Base-by-base conservation (phyloP, 2,888 invertebrate species). In the Pristionchus mayeri region DNA sequence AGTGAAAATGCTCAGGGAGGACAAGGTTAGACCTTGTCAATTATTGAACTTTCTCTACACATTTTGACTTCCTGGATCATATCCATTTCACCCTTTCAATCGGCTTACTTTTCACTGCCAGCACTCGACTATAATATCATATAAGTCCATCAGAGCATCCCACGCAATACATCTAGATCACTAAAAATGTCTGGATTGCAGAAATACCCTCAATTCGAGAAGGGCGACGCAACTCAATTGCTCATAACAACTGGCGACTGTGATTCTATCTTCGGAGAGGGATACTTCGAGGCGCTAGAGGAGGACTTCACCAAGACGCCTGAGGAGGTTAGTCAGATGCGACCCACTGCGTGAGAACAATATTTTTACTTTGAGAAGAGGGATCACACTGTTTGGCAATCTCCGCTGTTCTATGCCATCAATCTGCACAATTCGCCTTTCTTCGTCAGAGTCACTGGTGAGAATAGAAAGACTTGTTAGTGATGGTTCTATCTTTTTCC, bases 161-260 rank as follows among this genome's bases (percentile, higher is more conserved):
- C n/a, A n/a, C n/a, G n/a, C n/a, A n/a, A n/a, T n/a, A 24, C n/a
- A 54, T 21, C 21, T 27, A 34, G 18, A 13, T 67, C 4, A 24
- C 18, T 4, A 67, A 3, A n/a, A 4, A 9, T 76, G 6, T 3
- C n/a, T 40, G 50, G 3, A 27, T 67, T 86, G 60, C 63, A 88
- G 85, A 87, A 86, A 50, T 89, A 89, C 67, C 88, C 89, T 44
- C 86, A 89, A 40, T 37, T 75, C 63, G 63, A 63, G 16, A n/a
- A 54, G 27, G 63, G 27, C 18, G 34, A 63, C 6, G 6, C 27
- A 6, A 44, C 63, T 16, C 60, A 82, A 60, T 16, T 83, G 27
- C 63, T 83, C 24, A 78, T 86, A 24, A 86, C 86, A 11, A 86
- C 85, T 3, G 85, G 86, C 34, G 86, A 86, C 52, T 81, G 78